Evolutionary conservation across 2,113 vertebrate genomes (phyloP), one percentile per base, ranked within the genome.

Genomic region (Platichthys stellatus): DNA sequence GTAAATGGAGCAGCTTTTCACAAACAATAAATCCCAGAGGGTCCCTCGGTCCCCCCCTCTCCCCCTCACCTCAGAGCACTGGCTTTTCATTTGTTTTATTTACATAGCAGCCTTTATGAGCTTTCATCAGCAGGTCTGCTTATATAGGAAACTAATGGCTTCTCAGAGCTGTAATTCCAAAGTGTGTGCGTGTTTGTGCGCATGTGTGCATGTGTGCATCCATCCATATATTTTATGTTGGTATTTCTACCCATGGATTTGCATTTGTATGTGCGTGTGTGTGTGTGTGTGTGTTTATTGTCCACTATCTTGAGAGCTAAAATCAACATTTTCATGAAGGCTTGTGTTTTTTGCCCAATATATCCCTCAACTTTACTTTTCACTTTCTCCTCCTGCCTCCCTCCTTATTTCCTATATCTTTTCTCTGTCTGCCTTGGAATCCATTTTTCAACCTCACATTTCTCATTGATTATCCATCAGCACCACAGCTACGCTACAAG

Each of bases 31-130:
- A 90, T 84, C 85, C 91, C 86, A 72, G 60, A 89, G 83, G 88
- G 87, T 78, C 86, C 76, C 82, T 68, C 84, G 76, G 74, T 73
- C 69, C 74, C 60, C 60, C 28, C 65, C 28, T 64, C 78, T 77
- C 85, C 80, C 80, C 88, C 88, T 88, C 88, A 86, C 78, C 92
- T 88, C 87, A 82, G 84, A 87, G 85, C 76, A 69, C 86, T 82
- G 85, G 78, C 82, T 89, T 92, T 92, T 92, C 90, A 93, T 92
- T 93, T 93, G 89, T 92, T 94, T 90, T 93, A 91, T 93, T 93
- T 93, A 91, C 90, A 92, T 91, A 90, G 89, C 86, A 31, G 63
- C 76, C 88, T 94, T 93, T 90, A 92, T 90, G 89, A 92, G 91
- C 87, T 93, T 93, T 93, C 90, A 93, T 92, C 92, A 90, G 85